These are phyloP conservation scores for Eilema depressum DNA, from an alignment of 2,888 invertebrate genomes.

Conservation along the genomic window DNA sequence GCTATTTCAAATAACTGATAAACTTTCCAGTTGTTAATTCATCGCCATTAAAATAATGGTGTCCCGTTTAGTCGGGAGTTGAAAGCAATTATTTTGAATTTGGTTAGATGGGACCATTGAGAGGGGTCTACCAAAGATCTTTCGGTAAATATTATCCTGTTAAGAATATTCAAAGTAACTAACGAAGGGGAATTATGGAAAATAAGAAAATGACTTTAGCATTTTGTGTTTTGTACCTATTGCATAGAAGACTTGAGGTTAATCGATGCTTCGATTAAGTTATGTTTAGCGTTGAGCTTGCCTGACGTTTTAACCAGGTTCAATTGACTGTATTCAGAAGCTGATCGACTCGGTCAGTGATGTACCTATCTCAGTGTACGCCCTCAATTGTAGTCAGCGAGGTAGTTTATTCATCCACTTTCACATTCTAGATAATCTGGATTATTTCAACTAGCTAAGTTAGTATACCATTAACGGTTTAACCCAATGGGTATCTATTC, in stretches of 20 bases:
- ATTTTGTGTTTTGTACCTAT: conserved; percentile 26
- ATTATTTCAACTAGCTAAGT: too few relatives aligned
- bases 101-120: conserved; percentile 42
- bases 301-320: background rate
- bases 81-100: conserved; percentile 60
- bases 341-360: too few relatives aligned
- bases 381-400: too few relatives aligned
- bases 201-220: conserved; percentile 43
- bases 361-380: too few relatives aligned
- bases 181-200: conserved; percentile 28
- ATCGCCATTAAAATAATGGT: conserved; percentile 57
- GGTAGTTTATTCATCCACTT: too few relatives aligned
- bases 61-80: conserved; percentile 59
- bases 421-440: too few relatives aligned
- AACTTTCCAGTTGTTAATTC: conserved; percentile 35
- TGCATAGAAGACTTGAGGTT: background rate
- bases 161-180: conserved; percentile 52
- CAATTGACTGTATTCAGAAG: background rate
- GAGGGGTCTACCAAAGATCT: conserved; percentile 41
- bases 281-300: background rate
- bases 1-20: conserved; percentile 9
- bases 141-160: conserved; percentile 51
- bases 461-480: too few relatives aligned
- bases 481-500: too few relatives aligned
- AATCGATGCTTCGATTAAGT: background rate